Evolutionary conservation across 2,113 vertebrate species (phyloP).

Genomic region (Octodon degus): DNA sequence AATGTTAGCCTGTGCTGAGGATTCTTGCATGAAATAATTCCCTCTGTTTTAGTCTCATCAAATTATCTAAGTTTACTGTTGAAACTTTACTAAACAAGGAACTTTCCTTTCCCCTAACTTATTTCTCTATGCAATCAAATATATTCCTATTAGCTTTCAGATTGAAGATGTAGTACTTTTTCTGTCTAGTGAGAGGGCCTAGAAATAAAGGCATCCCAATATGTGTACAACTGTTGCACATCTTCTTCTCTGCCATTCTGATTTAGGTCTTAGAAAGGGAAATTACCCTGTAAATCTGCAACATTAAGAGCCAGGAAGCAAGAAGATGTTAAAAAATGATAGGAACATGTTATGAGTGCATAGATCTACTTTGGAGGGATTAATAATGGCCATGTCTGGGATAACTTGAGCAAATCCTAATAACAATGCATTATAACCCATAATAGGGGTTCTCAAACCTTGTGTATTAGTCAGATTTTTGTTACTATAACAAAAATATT

Average conservation of each 20-base stretch:
- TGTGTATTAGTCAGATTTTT: neutral
- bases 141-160: neutral
- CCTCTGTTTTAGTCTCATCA: neutral
- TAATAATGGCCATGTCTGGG: neutral
- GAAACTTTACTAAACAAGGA: neutral
- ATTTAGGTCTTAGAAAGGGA: neutral
- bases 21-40: neutral
- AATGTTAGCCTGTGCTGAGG: neutral
- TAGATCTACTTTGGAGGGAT: neutral
- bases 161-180: fast-evolving
- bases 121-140: neutral
- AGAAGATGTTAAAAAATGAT: neutral
- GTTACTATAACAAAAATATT: neutral
- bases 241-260: neutral
- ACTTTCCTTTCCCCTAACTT: neutral
- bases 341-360: no score
- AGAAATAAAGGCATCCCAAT: neutral
- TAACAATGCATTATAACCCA: neutral
- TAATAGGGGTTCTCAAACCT: neutral
- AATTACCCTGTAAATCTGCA: neutral
- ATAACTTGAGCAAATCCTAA: neutral
- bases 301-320: neutral
- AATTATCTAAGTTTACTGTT: neutral
- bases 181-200: neutral
- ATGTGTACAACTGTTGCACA: no score